A percentile compares a stretch with the other conserved stretches of the same genome.
phyloP scores from a whole-genome alignment of 2,888 invertebrate species.

The Himalopsyche kuldschensis region DNA sequence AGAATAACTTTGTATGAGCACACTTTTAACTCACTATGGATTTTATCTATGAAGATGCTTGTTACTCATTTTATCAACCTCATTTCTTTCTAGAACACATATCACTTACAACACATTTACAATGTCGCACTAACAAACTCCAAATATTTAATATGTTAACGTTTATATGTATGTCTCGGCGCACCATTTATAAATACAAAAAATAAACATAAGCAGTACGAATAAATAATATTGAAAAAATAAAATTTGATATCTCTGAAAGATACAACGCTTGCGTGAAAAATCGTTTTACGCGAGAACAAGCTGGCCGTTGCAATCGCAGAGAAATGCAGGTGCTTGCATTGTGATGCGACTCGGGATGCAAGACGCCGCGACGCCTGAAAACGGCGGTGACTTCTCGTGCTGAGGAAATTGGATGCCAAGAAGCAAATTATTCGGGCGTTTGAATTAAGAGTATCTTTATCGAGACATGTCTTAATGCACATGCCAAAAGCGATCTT shows the following conservation, averaged over 20 bases:
- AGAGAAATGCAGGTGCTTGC: background rate
- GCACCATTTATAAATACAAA: too few relatives aligned
- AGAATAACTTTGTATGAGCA: too few relatives aligned
- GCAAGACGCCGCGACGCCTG: background rate
- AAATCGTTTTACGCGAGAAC: conserved; percentile 10
- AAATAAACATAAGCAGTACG: too few relatives aligned
- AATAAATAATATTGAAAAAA: background rate
- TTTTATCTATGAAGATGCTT: too few relatives aligned
- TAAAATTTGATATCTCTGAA: background rate
- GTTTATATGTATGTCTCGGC: too few relatives aligned
- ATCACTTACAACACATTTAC: too few relatives aligned
- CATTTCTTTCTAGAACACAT: too few relatives aligned
- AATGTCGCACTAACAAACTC: too few relatives aligned
- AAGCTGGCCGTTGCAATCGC: background rate
- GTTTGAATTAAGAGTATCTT: background rate
- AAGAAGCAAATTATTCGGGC: background rate
- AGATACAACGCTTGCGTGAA: background rate
- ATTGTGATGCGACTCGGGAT: background rate
- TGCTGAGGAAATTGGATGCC: conserved; percentile 24
- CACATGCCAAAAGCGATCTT: background rate
- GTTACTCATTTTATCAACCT: too few relatives aligned
- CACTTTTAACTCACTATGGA: too few relatives aligned
- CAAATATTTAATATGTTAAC: too few relatives aligned
- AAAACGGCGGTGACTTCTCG: background rate
- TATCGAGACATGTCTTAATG: background rate